A percentile compares a stretch with the other conserved stretches of the same genome.
Conservation (phyloP, 2,113 vertebrate species). For the Cebidichthys violaceus region DNA sequence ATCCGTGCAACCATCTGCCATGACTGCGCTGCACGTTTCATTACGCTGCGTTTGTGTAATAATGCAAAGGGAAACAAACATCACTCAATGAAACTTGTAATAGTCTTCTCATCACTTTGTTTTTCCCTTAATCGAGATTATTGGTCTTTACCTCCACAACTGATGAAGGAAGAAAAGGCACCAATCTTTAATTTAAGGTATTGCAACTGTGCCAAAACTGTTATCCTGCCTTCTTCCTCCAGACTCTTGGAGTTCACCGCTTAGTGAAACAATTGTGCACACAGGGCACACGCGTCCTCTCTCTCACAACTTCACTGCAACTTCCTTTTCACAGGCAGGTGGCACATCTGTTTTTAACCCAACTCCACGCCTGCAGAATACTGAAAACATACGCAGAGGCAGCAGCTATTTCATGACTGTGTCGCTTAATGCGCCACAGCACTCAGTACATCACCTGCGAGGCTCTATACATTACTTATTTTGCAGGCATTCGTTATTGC, state of each 20-base stretch:
- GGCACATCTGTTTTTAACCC: constrained; percentile 49
- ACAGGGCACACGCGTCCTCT: constrained; percentile 22
- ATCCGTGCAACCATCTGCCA: background rate
- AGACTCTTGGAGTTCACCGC: constrained; percentile 30
- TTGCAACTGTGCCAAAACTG: constrained; percentile 45
- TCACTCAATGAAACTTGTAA: background rate
- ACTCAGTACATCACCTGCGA: constrained; percentile 39
- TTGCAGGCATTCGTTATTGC: constrained; percentile 40
- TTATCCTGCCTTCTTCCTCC: constrained; percentile 39
- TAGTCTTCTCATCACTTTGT: constrained; percentile 10
- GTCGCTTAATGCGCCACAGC: constrained; percentile 44
- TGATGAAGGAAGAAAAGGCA: constrained; percentile 43
- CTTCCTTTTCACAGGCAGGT: constrained; percentile 34
- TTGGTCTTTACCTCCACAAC: constrained; percentile 25
- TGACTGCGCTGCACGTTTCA: background rate
- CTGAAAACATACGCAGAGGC: constrained; percentile 61
- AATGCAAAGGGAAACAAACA: constrained; percentile 10
- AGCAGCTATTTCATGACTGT: constrained; percentile 53
- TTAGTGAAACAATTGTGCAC: constrained; percentile 35
- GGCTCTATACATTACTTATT: constrained; percentile 36
- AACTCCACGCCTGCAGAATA: constrained; percentile 29
- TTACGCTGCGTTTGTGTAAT: background rate
- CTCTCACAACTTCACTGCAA: constrained; percentile 29
- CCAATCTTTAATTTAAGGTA: constrained; percentile 68
- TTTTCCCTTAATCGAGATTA: constrained; percentile 38